phyloP scores from a whole-genome alignment of 2,113 vertebrate species.

The Lepidiolamprologus cunningtoni region DNA sequence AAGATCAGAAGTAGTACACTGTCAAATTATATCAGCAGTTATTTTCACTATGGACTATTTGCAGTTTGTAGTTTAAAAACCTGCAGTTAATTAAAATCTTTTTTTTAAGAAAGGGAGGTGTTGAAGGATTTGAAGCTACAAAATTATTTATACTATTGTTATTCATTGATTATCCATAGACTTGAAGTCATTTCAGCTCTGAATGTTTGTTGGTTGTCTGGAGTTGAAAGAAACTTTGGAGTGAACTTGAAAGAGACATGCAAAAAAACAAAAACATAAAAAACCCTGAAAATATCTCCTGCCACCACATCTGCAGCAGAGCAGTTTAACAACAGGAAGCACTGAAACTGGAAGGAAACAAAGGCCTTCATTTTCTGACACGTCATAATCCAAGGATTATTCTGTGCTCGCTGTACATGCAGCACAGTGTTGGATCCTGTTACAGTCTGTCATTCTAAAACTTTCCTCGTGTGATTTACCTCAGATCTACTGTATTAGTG shows the following conservation, averaged over 20 bases:
- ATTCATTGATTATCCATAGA: not conserved
- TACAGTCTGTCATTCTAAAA: not conserved
- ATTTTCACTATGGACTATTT: not conserved
- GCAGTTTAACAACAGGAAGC: not conserved
- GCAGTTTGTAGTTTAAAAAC: not conserved
- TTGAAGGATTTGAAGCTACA: not conserved
- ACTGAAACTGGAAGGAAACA: not conserved
- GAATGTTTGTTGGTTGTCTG: not conserved
- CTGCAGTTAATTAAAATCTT: not conserved
- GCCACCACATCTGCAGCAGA: not conserved
- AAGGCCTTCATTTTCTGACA: not conserved
- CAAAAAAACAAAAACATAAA: not conserved
- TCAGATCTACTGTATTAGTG: not conserved
- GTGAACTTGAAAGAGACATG: not conserved
- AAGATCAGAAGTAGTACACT: no score
- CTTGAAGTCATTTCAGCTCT: not conserved
- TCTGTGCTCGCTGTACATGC: not conserved
- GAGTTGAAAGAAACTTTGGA: not conserved
- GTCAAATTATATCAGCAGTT: no score
- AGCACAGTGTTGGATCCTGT: not conserved
- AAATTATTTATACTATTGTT: not conserved
- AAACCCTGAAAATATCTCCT: not conserved
- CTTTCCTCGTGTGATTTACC: not conserved
- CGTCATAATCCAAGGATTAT: not conserved
- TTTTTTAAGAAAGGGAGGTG: not conserved